A percentile compares a stretch with the other conserved stretches of the same genome.
These are phyloP conservation scores for Trissolcus basalis DNA, from an alignment of 1,140 invertebrate genomes.

Conservation along the genomic window DNA sequence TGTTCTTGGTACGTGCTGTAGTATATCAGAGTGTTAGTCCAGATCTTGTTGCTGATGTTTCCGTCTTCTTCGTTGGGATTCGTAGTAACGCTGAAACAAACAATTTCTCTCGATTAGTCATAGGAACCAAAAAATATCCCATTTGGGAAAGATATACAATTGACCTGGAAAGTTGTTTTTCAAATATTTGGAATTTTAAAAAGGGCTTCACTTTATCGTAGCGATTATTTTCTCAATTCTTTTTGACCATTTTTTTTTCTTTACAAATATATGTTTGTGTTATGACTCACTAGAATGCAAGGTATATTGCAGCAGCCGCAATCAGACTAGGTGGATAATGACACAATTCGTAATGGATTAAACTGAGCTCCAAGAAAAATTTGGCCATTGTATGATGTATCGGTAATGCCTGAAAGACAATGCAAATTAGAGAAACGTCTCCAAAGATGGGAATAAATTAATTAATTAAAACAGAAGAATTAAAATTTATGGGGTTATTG, in stretches of 20 bases:
- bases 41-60: conserved; percentile 69
- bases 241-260: too few species aligned
- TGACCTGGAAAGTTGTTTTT: too few species aligned
- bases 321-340: conserved; percentile 88
- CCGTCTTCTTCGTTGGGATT: conserved; percentile 60
- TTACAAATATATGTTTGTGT: too few species aligned
- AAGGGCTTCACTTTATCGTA: too few species aligned
- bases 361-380: conserved; percentile 92
- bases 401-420: conserved; percentile 75
- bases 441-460: too few species aligned
- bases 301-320: conserved; percentile 85
- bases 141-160: too few species aligned
- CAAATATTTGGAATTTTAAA: too few species aligned
- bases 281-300: conserved; percentile 80
- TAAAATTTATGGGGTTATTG: conserved; percentile 4
- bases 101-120: background rate
- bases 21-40: conserved; percentile 80
- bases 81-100: conserved; percentile 63
- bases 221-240: too few species aligned
- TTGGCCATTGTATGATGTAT: conserved; percentile 92
- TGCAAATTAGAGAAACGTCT: too few species aligned
- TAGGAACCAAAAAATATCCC: background rate
- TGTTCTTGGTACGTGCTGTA: conserved; percentile 80
- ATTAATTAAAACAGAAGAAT: too few species aligned
- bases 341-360: conserved; percentile 89